Conservation (phyloP, 2,113 vertebrate genomes). For the Lichenostomus cassidix region DNA sequence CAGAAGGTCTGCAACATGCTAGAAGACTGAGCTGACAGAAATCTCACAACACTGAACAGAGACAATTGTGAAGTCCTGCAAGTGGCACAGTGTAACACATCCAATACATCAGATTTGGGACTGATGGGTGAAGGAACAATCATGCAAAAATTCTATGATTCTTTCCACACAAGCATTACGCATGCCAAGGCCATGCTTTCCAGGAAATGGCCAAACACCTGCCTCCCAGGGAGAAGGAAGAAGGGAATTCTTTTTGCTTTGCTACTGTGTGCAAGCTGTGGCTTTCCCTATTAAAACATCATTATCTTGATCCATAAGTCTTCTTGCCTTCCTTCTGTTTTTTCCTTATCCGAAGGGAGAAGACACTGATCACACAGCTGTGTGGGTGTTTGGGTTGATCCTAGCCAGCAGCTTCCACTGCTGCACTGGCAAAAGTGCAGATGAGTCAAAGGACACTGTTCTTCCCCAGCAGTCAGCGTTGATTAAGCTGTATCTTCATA, state of each 20-base stretch:
- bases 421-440: neutral
- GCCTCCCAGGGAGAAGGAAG: neutral
- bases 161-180: neutral
- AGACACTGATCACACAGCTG: neutral
- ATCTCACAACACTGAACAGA: neutral
- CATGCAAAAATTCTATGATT: neutral
- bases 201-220: neutral
- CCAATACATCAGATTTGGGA: neutral
- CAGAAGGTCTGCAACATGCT: neutral
- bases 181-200: neutral
- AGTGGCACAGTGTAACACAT: neutral
- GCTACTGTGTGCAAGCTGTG: neutral
- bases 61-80: neutral
- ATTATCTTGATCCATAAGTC: neutral
- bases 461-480: neutral
- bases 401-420: neutral
- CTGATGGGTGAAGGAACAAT: neutral
- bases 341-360: neutral
- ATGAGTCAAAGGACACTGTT: neutral
- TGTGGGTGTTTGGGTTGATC: neutral
- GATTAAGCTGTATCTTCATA: accelerated
- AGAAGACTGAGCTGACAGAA: neutral
- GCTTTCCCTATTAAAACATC: neutral
- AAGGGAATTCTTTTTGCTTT: neutral
- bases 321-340: neutral